A percentile compares a stretch with the other conserved stretches of the same genome.
phyloP scores from a whole-genome alignment of 2,113 vertebrate species.

The Urocolius indicus region DNA sequence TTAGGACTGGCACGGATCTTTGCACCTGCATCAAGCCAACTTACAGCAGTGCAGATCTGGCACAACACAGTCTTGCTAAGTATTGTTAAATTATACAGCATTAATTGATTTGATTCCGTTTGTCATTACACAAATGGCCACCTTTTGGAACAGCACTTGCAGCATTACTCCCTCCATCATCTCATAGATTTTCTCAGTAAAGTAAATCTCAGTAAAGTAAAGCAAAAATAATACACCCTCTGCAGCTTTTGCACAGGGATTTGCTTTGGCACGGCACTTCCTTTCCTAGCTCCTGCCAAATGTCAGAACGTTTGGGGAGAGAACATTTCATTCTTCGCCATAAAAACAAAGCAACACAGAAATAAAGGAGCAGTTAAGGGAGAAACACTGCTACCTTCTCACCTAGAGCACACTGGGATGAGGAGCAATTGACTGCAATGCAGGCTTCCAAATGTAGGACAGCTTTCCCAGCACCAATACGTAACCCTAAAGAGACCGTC shows the following conservation, averaged over 20 bases:
- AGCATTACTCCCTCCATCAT: not conserved
- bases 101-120: not conserved
- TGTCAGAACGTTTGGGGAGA: not conserved
- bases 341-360: constrained; percentile 34
- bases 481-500: not conserved
- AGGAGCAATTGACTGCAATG: not conserved
- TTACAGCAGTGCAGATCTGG: not conserved
- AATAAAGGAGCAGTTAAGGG: constrained; percentile 28
- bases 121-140: not conserved
- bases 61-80: not conserved
- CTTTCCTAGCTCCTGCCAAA: not conserved
- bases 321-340: constrained; percentile 26
- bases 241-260: constrained; percentile 1
- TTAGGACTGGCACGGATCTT: not conserved
- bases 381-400: not conserved
- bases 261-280: not conserved
- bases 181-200: constrained; percentile 2
- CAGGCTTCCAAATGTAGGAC: not conserved
- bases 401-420: not conserved
- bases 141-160: not conserved
- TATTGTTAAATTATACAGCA: not conserved
- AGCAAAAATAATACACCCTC: not conserved
- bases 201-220: not conserved
- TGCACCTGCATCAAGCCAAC: constrained; percentile 31
- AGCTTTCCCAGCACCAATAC: not conserved